phyloP scores from a whole-genome alignment of 1,140 invertebrate genomes.

The Atopsyche davidsoni region DNA sequence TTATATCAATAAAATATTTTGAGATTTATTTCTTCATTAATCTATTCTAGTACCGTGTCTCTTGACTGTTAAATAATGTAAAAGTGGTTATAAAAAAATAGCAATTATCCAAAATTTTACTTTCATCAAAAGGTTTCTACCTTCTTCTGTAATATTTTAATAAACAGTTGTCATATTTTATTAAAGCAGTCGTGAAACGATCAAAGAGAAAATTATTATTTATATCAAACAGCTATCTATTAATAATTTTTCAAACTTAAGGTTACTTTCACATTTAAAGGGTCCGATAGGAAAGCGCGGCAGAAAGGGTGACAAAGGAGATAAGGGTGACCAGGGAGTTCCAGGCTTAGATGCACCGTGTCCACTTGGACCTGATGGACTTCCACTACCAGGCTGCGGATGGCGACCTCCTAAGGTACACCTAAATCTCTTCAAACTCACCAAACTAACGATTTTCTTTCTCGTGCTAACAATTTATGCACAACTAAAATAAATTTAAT shows the following conservation, averaged over 20 bases:
- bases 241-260: conserved; percentile 3
- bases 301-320: conserved; percentile 82
- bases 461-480: not conserved
- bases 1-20: no score
- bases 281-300: conserved; percentile 84
- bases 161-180: not conserved
- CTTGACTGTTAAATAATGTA: no score
- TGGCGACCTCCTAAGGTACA: conserved; percentile 81
- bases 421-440: conserved; percentile 1
- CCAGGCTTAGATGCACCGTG: conserved; percentile 96
- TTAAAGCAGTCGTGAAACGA: not conserved
- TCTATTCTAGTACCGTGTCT: no score
- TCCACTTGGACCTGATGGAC: conserved; percentile 87
- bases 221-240: no score
- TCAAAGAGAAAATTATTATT: not conserved
- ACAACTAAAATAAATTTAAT: not conserved
- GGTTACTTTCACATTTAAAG: conserved; percentile 51
- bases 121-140: no score
- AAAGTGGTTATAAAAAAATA: no score
- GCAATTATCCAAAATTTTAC: no score
- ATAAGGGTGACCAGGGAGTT: conserved; percentile 91
- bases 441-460: not conserved
- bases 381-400: conserved; percentile 90
- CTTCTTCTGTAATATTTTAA: no score
- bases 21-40: no score